These are phyloP conservation scores for Osmoderma eremita DNA, from an alignment of 2,888 invertebrate species.

Conservation along the genomic window DNA sequence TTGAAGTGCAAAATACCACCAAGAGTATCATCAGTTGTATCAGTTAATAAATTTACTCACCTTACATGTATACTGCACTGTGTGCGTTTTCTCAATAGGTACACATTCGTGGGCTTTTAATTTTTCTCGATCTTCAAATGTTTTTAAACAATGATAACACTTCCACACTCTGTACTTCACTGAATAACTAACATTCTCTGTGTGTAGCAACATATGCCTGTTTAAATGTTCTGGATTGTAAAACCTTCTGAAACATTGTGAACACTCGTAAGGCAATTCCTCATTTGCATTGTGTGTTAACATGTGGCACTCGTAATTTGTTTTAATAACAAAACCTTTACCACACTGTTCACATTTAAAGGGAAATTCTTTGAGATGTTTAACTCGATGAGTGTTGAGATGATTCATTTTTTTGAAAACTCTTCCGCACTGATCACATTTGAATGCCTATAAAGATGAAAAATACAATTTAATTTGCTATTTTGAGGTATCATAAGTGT, in stretches of 20 bases:
- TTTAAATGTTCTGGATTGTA: constrained; percentile 57
- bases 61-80: constrained; percentile 51
- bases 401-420: constrained; percentile 56
- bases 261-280: constrained; percentile 55
- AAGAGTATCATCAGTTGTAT: not conserved
- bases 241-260: constrained; percentile 54
- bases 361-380: constrained; percentile 56
- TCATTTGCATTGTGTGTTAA: constrained; percentile 52
- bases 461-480: no score
- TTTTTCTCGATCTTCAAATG: constrained; percentile 52
- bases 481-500: no score
- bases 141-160: constrained; percentile 53
- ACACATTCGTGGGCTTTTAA: constrained; percentile 51
- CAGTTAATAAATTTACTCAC: constrained; percentile 27
- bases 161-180: constrained; percentile 54
- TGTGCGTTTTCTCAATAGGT: constrained; percentile 48
- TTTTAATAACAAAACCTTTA: constrained; percentile 57
- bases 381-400: constrained; percentile 55
- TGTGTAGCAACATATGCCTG: constrained; percentile 55
- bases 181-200: constrained; percentile 55
- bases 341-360: constrained; percentile 55
- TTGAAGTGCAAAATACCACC: no score
- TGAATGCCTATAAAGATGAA: no score
- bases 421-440: constrained; percentile 55
- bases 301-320: constrained; percentile 56